Conservation (phyloP, 2,888 invertebrate species). For the Fragum sueziense region DNA sequence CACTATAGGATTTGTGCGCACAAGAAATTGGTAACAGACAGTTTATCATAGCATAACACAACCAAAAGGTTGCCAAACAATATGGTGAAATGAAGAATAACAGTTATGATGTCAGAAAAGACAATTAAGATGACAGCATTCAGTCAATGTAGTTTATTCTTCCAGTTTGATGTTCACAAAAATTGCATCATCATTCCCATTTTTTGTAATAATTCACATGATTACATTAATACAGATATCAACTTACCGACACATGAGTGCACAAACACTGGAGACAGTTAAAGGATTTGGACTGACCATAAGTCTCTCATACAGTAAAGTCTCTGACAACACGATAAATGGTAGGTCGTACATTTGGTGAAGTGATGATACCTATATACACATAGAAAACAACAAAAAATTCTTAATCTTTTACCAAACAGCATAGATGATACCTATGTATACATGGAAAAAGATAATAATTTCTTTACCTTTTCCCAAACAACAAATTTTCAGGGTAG, state of each 20-base stretch:
- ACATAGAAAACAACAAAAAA: too few species aligned
- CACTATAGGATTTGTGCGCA: too few species aligned
- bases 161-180: neutral
- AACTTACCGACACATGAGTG: slow-evolving; percentile 49
- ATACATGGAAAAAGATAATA: too few species aligned
- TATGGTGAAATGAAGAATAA: neutral
- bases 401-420: too few species aligned
- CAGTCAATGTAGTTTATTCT: neutral
- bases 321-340: slow-evolving; percentile 60
- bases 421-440: too few species aligned
- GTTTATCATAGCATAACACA: too few species aligned
- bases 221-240: neutral
- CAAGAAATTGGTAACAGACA: too few species aligned
- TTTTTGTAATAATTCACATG: neutral
- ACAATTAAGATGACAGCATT: neutral
- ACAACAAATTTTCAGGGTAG: too few species aligned
- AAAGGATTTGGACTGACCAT: slow-evolving; percentile 61
- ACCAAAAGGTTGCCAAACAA: neutral
- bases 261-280: slow-evolving; percentile 48
- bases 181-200: neutral
- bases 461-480: too few species aligned
- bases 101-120: neutral
- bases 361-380: slow-evolving; percentile 63
- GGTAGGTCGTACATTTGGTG: slow-evolving; percentile 59
- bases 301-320: slow-evolving; percentile 58